These are phyloP conservation scores for Agriotes lineatus DNA, from an alignment of 2,888 invertebrate species.

Conservation along the genomic window DNA sequence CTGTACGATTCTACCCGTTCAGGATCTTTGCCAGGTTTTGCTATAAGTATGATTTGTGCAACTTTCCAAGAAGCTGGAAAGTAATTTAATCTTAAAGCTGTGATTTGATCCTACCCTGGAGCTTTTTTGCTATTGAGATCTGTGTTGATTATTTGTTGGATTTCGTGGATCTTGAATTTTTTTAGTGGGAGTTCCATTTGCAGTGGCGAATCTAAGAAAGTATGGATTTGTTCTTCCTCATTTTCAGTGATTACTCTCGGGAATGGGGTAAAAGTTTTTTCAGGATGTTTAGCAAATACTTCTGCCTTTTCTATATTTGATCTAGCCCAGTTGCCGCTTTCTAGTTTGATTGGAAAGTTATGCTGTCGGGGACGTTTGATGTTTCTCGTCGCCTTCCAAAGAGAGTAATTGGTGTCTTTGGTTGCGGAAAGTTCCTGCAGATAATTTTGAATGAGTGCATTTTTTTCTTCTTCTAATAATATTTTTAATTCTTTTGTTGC, in stretches of 20 bases:
- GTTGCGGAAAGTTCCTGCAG: conserved; percentile 24
- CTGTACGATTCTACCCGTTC: too few species aligned
- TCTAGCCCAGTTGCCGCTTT: conserved; percentile 17
- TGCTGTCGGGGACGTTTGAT: conserved; percentile 25
- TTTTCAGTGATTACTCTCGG: conserved; percentile 5
- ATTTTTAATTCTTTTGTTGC: conserved; percentile 41
- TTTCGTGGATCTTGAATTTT: conserved; percentile 6
- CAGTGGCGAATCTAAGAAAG: too few species aligned
- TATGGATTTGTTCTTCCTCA: too few species aligned
- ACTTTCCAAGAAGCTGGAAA: too few species aligned
- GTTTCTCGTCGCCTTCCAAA: conserved; percentile 29
- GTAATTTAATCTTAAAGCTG: too few species aligned
- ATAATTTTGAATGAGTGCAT: conserved; percentile 24
- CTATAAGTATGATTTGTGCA: too few species aligned
- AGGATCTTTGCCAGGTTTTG: too few species aligned
- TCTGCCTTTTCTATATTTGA: conserved; percentile 26
- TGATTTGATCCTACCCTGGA: too few species aligned
- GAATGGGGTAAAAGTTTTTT: conserved; percentile 11
- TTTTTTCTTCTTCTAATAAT: conserved; percentile 23
- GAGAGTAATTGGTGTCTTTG: conserved; percentile 26
- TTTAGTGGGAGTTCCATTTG: conserved; percentile 12
- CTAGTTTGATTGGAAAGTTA: conserved; percentile 20
- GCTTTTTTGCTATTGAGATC: neutral
- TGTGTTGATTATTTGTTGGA: neutral
- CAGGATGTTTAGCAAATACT: conserved; percentile 21